These are phyloP conservation scores for Nematopogon swammerdamellus DNA, from an alignment of 2,888 invertebrate species.

Conservation along the genomic window DNA sequence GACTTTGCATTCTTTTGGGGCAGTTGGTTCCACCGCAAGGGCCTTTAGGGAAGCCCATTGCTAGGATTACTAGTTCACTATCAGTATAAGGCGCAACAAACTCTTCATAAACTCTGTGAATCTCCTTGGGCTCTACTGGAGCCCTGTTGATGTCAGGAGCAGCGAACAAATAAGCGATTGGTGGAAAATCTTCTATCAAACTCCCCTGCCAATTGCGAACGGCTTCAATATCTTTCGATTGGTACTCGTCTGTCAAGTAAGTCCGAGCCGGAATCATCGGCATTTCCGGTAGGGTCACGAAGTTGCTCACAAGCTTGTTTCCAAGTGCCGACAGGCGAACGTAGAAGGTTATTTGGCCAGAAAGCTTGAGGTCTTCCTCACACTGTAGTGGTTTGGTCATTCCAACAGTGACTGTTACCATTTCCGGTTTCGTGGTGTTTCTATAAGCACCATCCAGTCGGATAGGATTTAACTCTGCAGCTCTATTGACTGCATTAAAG, in stretches of 20 bases:
- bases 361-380: constrained; percentile 41
- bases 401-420: constrained; percentile 40
- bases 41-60: constrained; percentile 50
- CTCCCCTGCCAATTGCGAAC: constrained; percentile 48
- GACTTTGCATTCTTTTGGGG: constrained; percentile 39
- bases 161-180: constrained; percentile 41
- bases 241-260: constrained; percentile 36
- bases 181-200: constrained; percentile 33
- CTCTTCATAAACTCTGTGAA: constrained; percentile 30
- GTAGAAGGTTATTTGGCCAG: constrained; percentile 40
- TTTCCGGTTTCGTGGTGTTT: constrained; percentile 30
- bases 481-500: constrained; percentile 29
- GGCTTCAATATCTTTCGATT: constrained; percentile 41
- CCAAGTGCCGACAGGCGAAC: constrained; percentile 39
- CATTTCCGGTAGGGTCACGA: constrained; percentile 42
- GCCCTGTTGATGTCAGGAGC: constrained; percentile 41
- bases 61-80: constrained; percentile 38
- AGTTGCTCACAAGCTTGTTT: constrained; percentile 34
- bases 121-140: constrained; percentile 27
- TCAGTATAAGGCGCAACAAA: constrained; percentile 37
- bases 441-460: constrained; percentile 40
- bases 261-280: constrained; percentile 38
- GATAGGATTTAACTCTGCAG: constrained; percentile 33
- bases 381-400: constrained; percentile 31
- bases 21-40: constrained; percentile 51